These are phyloP conservation scores for Sinocyclocheilus grahami DNA, from an alignment of 2,113 vertebrate species.

Conservation along the genomic window DNA sequence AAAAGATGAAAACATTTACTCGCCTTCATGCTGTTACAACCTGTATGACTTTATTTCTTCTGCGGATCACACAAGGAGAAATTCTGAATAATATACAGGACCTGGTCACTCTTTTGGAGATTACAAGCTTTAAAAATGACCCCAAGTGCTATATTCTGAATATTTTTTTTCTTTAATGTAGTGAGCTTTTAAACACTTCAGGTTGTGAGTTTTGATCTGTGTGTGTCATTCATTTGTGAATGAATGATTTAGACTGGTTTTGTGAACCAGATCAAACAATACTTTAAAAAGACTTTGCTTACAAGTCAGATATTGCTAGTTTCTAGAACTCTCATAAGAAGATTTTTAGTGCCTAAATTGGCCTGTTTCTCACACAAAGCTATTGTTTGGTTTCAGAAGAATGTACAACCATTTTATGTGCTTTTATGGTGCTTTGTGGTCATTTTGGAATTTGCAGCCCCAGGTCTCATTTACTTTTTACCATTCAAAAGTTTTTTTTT, in stretches of 20 bases:
- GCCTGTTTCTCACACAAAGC: not conserved
- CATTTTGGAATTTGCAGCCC: not conserved
- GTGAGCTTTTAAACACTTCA: not conserved
- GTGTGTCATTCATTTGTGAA: not conserved
- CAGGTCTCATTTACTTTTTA: not conserved
- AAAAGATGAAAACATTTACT: constrained; percentile 5
- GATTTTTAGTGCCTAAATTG: not conserved
- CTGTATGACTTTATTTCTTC: not conserved
- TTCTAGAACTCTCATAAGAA: not conserved
- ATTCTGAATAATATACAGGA: not conserved
- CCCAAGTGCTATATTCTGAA: not conserved
- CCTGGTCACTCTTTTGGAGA: not conserved
- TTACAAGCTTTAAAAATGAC: not conserved
- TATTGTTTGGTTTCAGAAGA: not conserved
- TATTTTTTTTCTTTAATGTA: not conserved
- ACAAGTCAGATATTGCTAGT: not conserved
- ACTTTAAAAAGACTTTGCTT: not conserved
- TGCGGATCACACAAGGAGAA: not conserved
- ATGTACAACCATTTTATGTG: not conserved
- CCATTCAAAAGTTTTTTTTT: not conserved
- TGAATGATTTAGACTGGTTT: not conserved
- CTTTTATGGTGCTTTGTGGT: not conserved
- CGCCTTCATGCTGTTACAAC: not conserved
- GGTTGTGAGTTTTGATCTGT: not conserved
- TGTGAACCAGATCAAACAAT: not conserved